Evolutionary conservation across 2,797 vertebrate species (phyloP), one percentile per base, ranked within the genome.

Genomic region (Chaetophractus vellerosus): DNA sequence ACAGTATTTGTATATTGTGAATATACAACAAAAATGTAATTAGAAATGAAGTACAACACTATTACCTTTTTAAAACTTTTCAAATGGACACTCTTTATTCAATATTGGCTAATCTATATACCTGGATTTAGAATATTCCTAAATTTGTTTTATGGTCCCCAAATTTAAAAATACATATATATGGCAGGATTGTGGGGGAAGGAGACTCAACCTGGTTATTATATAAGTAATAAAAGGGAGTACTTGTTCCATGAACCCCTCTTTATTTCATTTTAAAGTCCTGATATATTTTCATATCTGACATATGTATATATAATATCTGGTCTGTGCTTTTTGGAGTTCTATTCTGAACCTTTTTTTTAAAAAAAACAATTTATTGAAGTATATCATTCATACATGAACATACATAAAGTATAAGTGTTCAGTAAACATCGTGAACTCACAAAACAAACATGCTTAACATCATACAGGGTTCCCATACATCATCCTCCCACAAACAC

Each of bases 121-220:
- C 48, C 31, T 76, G 72, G 21, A 61, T 94, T 80, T 74, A 79
- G 28, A 85, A 26, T 84, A 52, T 23, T 87, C 12, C 38, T 76
- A 26, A 66, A 50, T 93, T 83, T 87, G 7, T 76, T 81, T 75
- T 92, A 66, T 61, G 26, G 19, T 92, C 57, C 28, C 38, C 63
- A 92, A 80, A 81, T 96, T 96, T 82, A 86, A 83, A 78, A 36
- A 68, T 76, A 52, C 75, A 76, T 31, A 78, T 38, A 55, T 78
- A 45, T 83, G 81, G 7, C 50, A 48, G 8, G 3, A 26, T 38
- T 91, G 16, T 83, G 48, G n/a, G 41, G 8, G 36, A 90, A 38
- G 45, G 14, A 52, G 5, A 86, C 75, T 75, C 36, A 86, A n/a
- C 74, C 75, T 71, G 91, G 19, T 18, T 91, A 19, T 50, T 80